Percentiles rank a stretch among this genome's conserved stretches.
Evolutionary conservation across 2,113 vertebrate species (phyloP).

Genomic region (Puma concolor): DNA sequence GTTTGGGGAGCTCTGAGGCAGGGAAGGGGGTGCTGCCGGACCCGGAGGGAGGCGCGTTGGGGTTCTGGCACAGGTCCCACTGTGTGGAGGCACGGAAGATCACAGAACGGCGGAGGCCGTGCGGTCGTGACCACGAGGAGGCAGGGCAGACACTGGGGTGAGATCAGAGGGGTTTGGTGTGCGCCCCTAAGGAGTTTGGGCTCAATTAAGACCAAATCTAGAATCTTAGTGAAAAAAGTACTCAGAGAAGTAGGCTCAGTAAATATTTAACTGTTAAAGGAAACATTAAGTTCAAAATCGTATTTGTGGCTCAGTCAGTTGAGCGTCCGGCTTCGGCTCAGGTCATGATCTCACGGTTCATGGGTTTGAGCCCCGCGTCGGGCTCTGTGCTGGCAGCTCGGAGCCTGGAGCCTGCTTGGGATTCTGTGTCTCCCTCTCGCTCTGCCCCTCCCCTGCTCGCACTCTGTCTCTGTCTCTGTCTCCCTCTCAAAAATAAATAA

Average conservation of each 20-base stretch:
- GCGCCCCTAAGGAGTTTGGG: not conserved
- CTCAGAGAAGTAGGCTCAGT: not conserved
- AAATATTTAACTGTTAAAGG: not conserved
- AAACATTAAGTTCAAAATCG: not conserved
- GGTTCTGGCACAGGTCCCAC: not conserved
- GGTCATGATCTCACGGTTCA: too few species aligned
- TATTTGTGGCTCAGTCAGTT: not conserved
- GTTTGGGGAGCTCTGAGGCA: not conserved
- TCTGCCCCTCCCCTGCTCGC: too few species aligned
- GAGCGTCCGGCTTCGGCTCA: too few species aligned
- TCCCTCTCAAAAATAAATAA: too few species aligned
- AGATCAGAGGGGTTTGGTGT: not conserved
- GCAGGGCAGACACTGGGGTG: not conserved
- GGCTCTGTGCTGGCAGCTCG: too few species aligned
- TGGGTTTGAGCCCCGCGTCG: too few species aligned
- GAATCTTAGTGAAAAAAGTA: not conserved
- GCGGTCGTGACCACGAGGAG: not conserved
- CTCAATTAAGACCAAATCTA: not conserved
- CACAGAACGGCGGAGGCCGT: not conserved
- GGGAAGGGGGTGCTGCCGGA: not conserved
- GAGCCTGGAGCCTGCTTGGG: too few species aligned
- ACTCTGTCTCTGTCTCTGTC: too few species aligned
- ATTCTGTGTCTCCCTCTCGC: too few species aligned
- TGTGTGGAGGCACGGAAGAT: not conserved
- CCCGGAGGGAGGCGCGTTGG: accelerated